Conservation (phyloP, 2,888 invertebrate genomes). For the Limulus polyphemus region DNA sequence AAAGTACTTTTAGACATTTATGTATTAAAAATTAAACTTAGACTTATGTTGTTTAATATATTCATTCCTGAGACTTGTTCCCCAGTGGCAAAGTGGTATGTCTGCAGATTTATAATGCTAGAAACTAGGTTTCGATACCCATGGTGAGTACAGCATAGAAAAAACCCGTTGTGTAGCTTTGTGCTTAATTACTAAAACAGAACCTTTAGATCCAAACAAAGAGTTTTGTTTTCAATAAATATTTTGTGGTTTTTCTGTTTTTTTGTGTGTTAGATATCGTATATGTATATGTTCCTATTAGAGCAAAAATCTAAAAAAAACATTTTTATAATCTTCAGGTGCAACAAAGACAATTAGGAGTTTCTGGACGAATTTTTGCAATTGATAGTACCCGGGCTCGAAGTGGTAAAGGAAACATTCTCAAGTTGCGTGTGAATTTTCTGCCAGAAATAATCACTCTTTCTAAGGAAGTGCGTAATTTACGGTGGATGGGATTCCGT, state of each 20-base stretch:
- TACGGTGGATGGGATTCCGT: conserved; percentile 89
- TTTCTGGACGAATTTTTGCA: conserved; percentile 84
- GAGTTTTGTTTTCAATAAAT: background rate
- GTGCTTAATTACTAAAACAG: too few relatives aligned
- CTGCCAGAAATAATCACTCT: conserved; percentile 94
- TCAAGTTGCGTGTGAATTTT: conserved; percentile 84
- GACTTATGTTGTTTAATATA: too few relatives aligned
- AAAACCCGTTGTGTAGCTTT: too few relatives aligned
- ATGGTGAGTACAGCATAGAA: too few relatives aligned
- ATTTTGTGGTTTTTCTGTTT: background rate
- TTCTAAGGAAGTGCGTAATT: conserved; percentile 90
- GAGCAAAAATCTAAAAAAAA: too few relatives aligned
- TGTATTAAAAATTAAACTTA: too few relatives aligned
- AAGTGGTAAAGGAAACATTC: conserved; percentile 63
- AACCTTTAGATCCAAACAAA: background rate
- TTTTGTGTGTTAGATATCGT: background rate
- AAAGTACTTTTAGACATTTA: too few relatives aligned
- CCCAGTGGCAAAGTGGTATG: too few relatives aligned
- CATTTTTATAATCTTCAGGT: conserved; percentile 37
- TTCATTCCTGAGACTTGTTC: too few relatives aligned
- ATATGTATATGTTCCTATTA: background rate
- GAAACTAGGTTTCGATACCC: too few relatives aligned
- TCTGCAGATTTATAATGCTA: too few relatives aligned
- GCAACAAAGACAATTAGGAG: conserved; percentile 84
- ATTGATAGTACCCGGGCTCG: conserved; percentile 55